These are phyloP conservation scores for Sylvicola fuscatus DNA, from an alignment of 2,888 invertebrate genomes.

Conservation along the genomic window DNA sequence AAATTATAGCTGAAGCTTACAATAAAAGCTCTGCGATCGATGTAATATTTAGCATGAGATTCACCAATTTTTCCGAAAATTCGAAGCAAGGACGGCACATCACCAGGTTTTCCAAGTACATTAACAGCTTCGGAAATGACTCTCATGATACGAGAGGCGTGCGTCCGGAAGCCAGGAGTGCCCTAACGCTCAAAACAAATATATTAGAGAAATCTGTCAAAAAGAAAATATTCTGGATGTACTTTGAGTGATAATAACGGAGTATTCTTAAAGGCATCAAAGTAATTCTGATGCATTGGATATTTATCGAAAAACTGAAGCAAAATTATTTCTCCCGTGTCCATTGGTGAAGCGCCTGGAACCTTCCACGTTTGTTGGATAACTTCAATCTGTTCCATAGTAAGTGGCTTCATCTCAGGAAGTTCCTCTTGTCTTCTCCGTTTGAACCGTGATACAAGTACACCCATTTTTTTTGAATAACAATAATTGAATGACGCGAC, in stretches of 20 bases:
- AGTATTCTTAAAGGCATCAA: constrained; percentile 18
- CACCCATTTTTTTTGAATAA: too few species aligned
- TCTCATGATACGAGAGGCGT: constrained; percentile 19
- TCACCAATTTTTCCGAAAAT: constrained; percentile 18
- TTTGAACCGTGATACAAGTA: too few species aligned
- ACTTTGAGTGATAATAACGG: constrained; percentile 18
- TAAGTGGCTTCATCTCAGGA: constrained; percentile 10
- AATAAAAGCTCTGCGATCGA: constrained; percentile 17
- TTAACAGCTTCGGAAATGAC: constrained; percentile 20
- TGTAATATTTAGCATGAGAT: constrained; percentile 17
- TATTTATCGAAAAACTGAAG: constrained; percentile 18
- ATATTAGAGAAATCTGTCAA: too few species aligned
- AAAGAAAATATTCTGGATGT: too few species aligned
- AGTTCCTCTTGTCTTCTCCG: too few species aligned
- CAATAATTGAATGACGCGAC: too few species aligned
- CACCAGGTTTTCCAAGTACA: constrained; percentile 15
- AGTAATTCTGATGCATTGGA: constrained; percentile 22
- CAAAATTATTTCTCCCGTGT: constrained; percentile 21
- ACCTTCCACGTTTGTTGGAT: constrained; percentile 24
- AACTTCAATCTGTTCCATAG: constrained; percentile 19
- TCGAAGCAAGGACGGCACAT: constrained; percentile 13
- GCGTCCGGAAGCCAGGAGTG: constrained; percentile 19
- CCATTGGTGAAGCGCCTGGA: constrained; percentile 18
- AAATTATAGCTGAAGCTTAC: neutral
- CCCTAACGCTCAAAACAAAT: constrained; percentile 10